Evolutionary conservation across 2,888 invertebrate genomes (phyloP).

Genomic region (Ophioninae sp.): DNA sequence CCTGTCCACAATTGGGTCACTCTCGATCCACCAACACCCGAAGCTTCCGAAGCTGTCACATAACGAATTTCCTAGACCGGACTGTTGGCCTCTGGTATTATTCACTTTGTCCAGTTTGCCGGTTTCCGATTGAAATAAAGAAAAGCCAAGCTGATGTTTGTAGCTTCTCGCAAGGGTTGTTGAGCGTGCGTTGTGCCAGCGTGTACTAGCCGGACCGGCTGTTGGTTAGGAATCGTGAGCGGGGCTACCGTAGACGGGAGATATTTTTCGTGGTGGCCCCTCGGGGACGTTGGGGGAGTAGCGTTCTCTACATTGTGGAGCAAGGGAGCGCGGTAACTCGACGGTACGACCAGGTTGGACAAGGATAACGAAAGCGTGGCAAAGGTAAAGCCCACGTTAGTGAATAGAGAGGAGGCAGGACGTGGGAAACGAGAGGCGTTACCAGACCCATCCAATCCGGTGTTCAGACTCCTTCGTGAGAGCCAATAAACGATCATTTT

Average conservation of each 20-base stretch:
- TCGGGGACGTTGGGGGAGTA: slow-evolving; percentile 59
- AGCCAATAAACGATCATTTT: slow-evolving; percentile 70
- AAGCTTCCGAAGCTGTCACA: not conserved
- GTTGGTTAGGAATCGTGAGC: slow-evolving; percentile 68
- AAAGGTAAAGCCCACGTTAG: slow-evolving; percentile 35
- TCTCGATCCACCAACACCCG: not conserved
- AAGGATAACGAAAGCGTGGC: slow-evolving; percentile 25
- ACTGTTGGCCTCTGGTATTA: too few relatives aligned
- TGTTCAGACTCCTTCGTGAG: slow-evolving; percentile 30
- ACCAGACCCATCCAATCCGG: slow-evolving; percentile 68
- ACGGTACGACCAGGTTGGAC: slow-evolving; percentile 55
- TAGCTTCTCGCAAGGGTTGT: slow-evolving; percentile 56
- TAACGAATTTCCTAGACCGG: too few relatives aligned
- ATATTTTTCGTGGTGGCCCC: slow-evolving; percentile 52
- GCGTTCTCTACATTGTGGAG: slow-evolving; percentile 26
- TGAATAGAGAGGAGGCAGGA: slow-evolving; percentile 59
- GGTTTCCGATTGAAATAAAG: too few relatives aligned
- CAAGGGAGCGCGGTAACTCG: slow-evolving; percentile 29
- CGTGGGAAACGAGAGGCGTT: slow-evolving; percentile 71
- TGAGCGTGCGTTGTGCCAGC: slow-evolving; percentile 77
- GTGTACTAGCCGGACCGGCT: slow-evolving; percentile 74
- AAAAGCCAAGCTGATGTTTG: too few relatives aligned
- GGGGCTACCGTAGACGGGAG: slow-evolving; percentile 65
- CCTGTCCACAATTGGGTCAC: not conserved
- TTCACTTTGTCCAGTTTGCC: too few relatives aligned